Percentiles rank a stretch among this genome's conserved stretches.
These are phyloP conservation scores for Carlito syrichta DNA, from an alignment of 2,113 vertebrate species.

Conservation along the genomic window DNA sequence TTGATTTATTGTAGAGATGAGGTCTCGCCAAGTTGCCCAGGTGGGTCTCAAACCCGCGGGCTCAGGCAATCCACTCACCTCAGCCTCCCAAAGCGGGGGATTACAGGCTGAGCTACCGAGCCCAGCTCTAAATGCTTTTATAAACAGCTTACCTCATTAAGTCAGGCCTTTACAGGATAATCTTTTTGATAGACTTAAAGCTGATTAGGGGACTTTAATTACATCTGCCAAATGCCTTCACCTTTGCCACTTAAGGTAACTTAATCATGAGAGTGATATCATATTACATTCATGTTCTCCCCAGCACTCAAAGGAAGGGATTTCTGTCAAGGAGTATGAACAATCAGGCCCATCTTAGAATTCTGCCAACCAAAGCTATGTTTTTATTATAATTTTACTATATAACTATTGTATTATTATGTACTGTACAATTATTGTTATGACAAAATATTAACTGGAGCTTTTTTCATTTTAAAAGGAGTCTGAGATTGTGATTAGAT, in stretches of 20 bases:
- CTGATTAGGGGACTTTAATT: neutral
- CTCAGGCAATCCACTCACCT: no score
- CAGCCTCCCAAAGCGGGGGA: no score
- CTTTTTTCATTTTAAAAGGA: neutral
- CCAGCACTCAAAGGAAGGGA: neutral
- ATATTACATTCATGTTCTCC: neutral
- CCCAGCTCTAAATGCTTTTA: no score
- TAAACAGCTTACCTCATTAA: neutral
- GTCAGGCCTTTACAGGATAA: neutral
- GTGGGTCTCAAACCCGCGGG: no score
- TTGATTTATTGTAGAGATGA: no score
- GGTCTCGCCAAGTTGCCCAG: no score
- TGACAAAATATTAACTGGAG: neutral
- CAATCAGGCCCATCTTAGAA: neutral
- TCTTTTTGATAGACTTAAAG: constrained; percentile 5
- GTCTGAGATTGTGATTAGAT: neutral
- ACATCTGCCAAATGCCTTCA: neutral
- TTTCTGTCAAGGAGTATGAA: neutral
- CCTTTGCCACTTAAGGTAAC: neutral
- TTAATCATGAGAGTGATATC: neutral
- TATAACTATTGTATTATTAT: no score
- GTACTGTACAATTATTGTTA: no score
- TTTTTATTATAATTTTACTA: neutral
- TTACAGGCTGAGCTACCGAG: no score
- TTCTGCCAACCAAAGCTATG: neutral